Evolutionary conservation across 2,888 invertebrate genomes (phyloP).

Genomic region (Rhamnusium bicolor): DNA sequence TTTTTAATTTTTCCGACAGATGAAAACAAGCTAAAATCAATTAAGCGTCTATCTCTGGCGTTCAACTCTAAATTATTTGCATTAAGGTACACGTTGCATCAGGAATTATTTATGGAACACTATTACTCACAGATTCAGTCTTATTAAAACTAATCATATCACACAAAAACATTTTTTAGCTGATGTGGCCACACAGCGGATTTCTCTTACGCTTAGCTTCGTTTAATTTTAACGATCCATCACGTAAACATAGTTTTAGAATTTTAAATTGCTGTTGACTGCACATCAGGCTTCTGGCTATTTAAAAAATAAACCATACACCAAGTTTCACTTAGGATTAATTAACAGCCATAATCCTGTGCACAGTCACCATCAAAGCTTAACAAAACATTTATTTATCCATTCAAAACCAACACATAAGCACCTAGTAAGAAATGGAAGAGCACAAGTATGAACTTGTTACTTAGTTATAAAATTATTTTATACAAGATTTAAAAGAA

Average conservation of each 20-base stretch:
- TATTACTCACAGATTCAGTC: constrained; percentile 54
- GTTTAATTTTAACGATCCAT: constrained; percentile 17
- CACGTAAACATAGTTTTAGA: neutral
- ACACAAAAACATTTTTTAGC: constrained; percentile 44
- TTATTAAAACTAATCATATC: constrained; percentile 53
- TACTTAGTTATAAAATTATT: neutral
- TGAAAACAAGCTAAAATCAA: neutral
- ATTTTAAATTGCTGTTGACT: neutral
- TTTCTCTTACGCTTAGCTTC: neutral
- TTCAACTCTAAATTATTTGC: constrained; percentile 1
- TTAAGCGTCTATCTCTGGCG: neutral
- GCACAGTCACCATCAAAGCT: neutral
- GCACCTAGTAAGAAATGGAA: neutral
- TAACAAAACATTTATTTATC: neutral
- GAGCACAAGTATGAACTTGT: neutral
- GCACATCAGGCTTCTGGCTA: neutral
- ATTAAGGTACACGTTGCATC: constrained; percentile 31
- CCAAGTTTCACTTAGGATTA: neutral
- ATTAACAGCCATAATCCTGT: neutral
- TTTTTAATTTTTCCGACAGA: no score
- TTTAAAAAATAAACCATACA: no score
- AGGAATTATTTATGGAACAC: constrained; percentile 45
- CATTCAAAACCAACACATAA: neutral
- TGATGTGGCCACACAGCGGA: neutral
- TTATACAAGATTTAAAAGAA: neutral